Base-by-base conservation (phyloP, 2,888 invertebrate genomes). In the Oeneis ivallda region DNA sequence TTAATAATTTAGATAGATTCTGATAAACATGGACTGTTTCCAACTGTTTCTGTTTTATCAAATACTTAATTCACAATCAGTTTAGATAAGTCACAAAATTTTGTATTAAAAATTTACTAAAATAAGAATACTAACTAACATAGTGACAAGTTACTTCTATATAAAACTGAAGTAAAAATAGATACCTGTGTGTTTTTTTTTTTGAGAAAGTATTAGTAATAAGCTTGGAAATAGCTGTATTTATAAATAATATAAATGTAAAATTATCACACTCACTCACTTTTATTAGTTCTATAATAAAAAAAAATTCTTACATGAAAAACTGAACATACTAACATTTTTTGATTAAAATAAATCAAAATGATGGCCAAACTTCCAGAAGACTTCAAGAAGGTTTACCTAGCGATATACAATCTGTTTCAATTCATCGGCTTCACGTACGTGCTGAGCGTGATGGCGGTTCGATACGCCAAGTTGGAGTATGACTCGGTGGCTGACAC, bases 341-440 rank as follows among this genome's bases (percentile, higher is more conserved):
- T 26, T 26, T 26, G 26, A 5, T 26, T 4, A 26, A 26, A 26
- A 26, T 4, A 13, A 15, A 15, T 49, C 32, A 66, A 66, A 64
- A 61, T 65, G 61, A 19, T 37, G n/a, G 41, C 63, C 17, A 6
- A 56, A 47, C 39, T 69, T 62, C 9, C 92, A 96, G 96, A 95
- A 83, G 96, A 95, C 80, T 89, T 95, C 52, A 95, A 95, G 78
- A 96, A 96, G 77, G 96, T 96, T 0, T 98, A 98, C 84, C 89
- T 98, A 69, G 93, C 96, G 56, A 87, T 97, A 63, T 98, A 98
- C 92, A 98, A 98, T 85, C 87, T 98, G 72, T 96, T 96, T 82
- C 98, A 98, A 93, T 96, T 96, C 79, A 93, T 97, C 65, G 97
- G 97, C 4, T 98, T 94, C 83, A 89, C 94, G 59, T 98, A 97